A percentile compares a stretch with the other conserved stretches of the same genome.
Evolutionary conservation across 2,113 vertebrate genomes (phyloP).

Genomic region (Lophochroa leadbeateri): DNA sequence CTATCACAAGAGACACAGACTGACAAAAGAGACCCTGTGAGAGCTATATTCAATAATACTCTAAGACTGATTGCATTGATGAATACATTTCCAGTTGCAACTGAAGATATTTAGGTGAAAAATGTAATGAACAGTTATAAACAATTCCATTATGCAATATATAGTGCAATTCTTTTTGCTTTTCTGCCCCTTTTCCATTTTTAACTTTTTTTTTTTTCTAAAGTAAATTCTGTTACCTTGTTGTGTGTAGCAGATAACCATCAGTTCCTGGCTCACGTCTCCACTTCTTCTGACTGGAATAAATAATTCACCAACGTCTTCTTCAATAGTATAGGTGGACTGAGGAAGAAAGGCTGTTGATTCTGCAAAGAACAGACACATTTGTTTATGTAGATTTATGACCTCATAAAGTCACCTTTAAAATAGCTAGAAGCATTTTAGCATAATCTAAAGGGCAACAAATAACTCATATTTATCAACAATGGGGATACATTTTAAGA

Average conservation of each 20-base stretch:
- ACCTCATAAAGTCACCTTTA: background rate
- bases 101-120: background rate
- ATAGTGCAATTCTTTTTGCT: background rate
- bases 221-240: conserved; percentile 79
- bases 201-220: background rate
- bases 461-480: background rate
- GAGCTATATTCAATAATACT: background rate
- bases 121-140: background rate
- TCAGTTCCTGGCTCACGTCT: conserved; percentile 89
- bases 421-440: background rate
- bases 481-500: background rate
- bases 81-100: background rate
- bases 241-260: conserved; percentile 91
- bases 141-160: background rate
- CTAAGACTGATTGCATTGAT: background rate
- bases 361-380: conserved; percentile 76
- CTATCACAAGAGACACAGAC: background rate
- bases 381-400: background rate
- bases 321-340: conserved; percentile 81
- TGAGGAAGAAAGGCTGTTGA: conserved; percentile 93
- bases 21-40: background rate
- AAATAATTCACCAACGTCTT: conserved; percentile 88
- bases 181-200: background rate
- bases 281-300: conserved; percentile 90
- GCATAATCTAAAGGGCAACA: background rate